phyloP scores from a whole-genome alignment of 2,797 vertebrate species.

The Anas bahamensis region DNA sequence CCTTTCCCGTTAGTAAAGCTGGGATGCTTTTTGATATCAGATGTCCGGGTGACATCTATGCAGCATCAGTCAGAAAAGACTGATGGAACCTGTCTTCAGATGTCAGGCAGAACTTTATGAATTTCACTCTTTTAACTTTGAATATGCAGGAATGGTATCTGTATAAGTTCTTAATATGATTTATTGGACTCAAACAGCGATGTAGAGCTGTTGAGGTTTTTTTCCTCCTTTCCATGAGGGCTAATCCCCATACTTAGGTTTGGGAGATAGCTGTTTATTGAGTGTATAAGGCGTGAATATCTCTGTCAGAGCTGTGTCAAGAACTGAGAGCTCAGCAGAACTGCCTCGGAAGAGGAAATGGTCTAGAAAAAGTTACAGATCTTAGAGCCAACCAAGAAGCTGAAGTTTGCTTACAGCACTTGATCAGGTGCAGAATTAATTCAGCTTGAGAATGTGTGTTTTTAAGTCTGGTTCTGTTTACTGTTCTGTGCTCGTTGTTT shows the following conservation, averaged over 20 bases:
- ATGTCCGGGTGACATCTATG: not conserved
- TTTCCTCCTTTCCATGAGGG: not conserved
- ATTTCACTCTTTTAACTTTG: not conserved
- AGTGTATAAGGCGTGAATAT: not conserved
- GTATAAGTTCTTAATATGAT: not conserved
- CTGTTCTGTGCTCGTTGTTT: not conserved
- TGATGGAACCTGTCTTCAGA: not conserved
- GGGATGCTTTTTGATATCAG: not conserved
- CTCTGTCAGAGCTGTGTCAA: not conserved
- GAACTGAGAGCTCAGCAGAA: not conserved
- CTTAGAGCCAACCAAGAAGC: not conserved
- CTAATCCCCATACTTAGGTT: not conserved
- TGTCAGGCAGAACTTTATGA: not conserved
- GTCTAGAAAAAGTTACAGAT: not conserved
- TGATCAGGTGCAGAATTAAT: not conserved
- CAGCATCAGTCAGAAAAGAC: not conserved
- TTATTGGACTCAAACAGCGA: not conserved
- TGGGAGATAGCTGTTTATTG: too few relatives aligned
- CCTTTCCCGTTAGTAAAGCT: not conserved
- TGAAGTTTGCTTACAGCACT: not conserved
- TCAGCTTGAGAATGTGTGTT: not conserved
- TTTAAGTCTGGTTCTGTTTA: not conserved
- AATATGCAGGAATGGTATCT: not conserved
- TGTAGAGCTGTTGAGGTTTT: not conserved
- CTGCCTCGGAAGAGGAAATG: not conserved